Base-by-base conservation (phyloP, 2,888 invertebrate genomes). In the Amiota mariae region DNA sequence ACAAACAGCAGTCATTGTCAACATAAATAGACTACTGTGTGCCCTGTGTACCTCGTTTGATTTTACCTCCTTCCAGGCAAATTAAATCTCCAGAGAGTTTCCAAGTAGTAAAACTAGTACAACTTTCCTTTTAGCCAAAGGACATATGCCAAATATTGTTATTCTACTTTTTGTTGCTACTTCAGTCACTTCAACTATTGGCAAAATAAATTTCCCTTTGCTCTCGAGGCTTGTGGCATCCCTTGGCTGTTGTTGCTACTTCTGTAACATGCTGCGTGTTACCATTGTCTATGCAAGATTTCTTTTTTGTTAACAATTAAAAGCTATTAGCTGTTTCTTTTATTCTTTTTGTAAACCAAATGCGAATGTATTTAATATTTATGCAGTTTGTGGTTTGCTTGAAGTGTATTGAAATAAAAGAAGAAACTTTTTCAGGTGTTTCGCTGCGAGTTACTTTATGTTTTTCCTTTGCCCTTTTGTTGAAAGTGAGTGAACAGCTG, bases 341-440 rank as follows among this genome's bases (percentile, higher is more conserved):
- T 36, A 36, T 4, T 36, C 36, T 36, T 36, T 36, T 36, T 36
- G 36, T 36, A 36, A 6, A 36, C 36, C 36, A 36, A 51, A 68
- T 68, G 51, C 24, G 36, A 48, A 68, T 18, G 67, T n/a, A 68
- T 68, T 68, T 51, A 48, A 66, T 24, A 54, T 68, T 68, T 68
- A 51, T 51, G 20, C 51, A 68, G 15, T 68, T 51, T 68, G 67
- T 68, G 67, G 67, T 68, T 68, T n/a, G 13, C 15, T 66, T 66
- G n/a, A 36, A 36, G 56, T 18, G 8, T 15, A 9, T 8, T 56
- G 59, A 15, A 18, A 59, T 59, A 20, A 59, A 59, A 36, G 36
- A 36, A 36, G 36, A 18, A 64, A 15, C 15, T 47, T 49, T 46
- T 66, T 48, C 66, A 66, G 66, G 66, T 66, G 48, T 66, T 66